These are phyloP conservation scores for Seriola rivoliana DNA, from an alignment of 2,113 vertebrate species.

Conservation along the genomic window DNA sequence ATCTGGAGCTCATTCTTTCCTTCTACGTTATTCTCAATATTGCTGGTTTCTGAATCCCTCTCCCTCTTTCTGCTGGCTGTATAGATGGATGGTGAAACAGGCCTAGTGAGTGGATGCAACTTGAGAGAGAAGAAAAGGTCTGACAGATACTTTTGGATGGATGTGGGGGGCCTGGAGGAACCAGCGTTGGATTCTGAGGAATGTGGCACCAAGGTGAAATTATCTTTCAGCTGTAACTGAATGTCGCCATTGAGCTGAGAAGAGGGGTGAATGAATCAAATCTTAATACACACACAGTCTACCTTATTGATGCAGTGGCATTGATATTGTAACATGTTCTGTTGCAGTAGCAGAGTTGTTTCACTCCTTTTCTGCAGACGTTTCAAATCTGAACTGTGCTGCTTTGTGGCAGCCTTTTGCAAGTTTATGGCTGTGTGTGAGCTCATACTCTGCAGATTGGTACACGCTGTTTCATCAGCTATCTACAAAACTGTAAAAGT, in stretches of 20 bases:
- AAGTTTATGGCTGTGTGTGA: neutral
- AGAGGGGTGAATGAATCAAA: neutral
- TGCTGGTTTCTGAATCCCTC: neutral
- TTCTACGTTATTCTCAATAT: neutral
- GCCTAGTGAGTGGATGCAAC: conserved; percentile 83
- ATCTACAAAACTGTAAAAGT: neutral
- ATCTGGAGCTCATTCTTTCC: neutral
- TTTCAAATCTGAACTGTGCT: conserved; percentile 2
- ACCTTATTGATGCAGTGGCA: neutral
- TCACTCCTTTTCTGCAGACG: neutral
- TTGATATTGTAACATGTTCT: neutral
- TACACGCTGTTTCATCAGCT: neutral
- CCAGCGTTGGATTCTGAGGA: conserved; percentile 84
- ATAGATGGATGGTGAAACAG: conserved; percentile 74
- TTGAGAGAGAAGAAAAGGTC: conserved; percentile 87
- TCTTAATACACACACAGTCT: neutral
- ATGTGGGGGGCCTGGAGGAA: conserved; percentile 85
- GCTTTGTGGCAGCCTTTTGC: neutral
- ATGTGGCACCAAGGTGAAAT: conserved; percentile 69
- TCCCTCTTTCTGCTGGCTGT: neutral
- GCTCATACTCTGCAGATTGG: neutral
- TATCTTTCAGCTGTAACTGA: neutral
- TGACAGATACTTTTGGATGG: conserved; percentile 86
- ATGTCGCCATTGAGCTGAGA: neutral
- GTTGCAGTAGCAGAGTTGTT: neutral